Base-by-base conservation (phyloP, 1,140 invertebrate genomes). In the Frieseomelitta varia region DNA sequence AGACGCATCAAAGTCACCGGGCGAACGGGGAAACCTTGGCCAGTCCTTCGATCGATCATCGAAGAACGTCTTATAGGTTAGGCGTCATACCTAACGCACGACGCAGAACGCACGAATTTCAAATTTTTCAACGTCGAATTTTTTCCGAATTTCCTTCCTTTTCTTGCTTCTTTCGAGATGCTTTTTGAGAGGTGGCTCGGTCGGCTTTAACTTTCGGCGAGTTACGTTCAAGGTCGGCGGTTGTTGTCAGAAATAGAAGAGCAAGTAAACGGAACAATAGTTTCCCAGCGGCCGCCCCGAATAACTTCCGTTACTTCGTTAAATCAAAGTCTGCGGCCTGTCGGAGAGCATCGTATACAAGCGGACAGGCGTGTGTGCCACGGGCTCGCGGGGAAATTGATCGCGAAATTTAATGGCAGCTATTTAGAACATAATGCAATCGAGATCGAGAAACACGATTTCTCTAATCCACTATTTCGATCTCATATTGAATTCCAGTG, bases 371-470 rank as follows among this genome's bases (percentile, higher is more conserved):
- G 15, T 12, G 21, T 47, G n/a, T 74, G 21, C 14, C 8, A 21
- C 39, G 61, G 8, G 17, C 56, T 61, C 14, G 39, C 39, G n/a
- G 12, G 12, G n/a, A 51, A 82, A 82, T 77, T 82, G 81, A 76
- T 82, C 73, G 63, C 15, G 53, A 78, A 83, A 67, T 78, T 78
- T 83, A 78, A 83, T 34, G n/a, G 55, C 65, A 27, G 55, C 55
- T 65, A 83, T 83, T 83, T 78, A 51, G 55, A 69, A 24, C 55
- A 8, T 55, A 75, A 82, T 47, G 17, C n/a, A 55, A 61, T 58
- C 4, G 39, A 78, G 21, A 71, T 83, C 75, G 2, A n/a, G 73
- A 30, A 14, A 34, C 73, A 24, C 17, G 61, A 65, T 81, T 67
- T 67, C 80, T 67, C 27, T 55, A 81, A 81, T 81, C 79, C 51